Conservation (phyloP, 2,888 invertebrate genomes). For the Himalopsyche japonica region DNA sequence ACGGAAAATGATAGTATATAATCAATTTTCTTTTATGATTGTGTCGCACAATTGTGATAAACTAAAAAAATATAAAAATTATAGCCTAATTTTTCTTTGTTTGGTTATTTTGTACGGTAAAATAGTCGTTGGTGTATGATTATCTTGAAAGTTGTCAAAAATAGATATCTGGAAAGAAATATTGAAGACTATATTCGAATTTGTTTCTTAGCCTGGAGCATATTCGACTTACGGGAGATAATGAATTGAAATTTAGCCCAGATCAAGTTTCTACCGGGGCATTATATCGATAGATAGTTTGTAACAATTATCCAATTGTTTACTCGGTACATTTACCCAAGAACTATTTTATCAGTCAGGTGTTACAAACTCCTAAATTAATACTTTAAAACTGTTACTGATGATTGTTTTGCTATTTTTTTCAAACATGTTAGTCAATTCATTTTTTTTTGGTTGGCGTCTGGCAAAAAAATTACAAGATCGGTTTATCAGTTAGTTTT, state of each 20-base stretch:
- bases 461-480: too few species aligned
- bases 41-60: too few species aligned
- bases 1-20: too few species aligned
- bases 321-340: not conserved
- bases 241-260: not conserved
- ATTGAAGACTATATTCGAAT: not conserved
- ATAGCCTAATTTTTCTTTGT: too few species aligned
- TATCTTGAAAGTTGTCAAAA: not conserved
- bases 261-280: not conserved
- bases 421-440: too few species aligned
- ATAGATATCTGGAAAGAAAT: not conserved
- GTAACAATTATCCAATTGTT: not conserved
- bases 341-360: not conserved
- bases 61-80: too few species aligned
- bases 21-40: too few species aligned
- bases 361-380: not conserved
- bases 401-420: too few species aligned
- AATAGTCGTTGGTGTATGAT: not conserved
- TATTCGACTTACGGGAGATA: not conserved
- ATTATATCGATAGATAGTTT: not conserved
- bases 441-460: too few species aligned
- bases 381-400: too few species aligned
- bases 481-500: too few species aligned
- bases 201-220: not conserved
- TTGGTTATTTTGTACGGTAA: not conserved